Percentiles rank a stretch among this genome's conserved stretches.
Evolutionary conservation across 2,888 invertebrate genomes (phyloP).

Genomic region (Nemapogon koenigi): DNA sequence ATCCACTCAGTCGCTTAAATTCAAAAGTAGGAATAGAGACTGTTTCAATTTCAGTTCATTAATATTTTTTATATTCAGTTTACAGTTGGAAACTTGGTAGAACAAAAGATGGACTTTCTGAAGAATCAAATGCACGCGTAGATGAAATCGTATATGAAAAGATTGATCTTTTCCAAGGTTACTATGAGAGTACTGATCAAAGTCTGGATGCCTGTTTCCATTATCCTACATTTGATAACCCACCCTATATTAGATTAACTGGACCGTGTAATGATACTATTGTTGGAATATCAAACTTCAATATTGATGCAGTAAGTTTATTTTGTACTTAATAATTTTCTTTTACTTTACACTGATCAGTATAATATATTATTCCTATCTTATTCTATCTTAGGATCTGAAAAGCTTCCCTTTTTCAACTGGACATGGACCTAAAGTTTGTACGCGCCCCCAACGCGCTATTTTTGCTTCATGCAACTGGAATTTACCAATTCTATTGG

Average conservation of each 20-base stretch:
- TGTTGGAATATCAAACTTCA: conserved; percentile 29
- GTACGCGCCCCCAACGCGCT: too few species aligned
- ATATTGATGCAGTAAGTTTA: conserved; percentile 16
- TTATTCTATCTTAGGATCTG: too few species aligned
- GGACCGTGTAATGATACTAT: conserved; percentile 35
- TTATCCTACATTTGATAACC: conserved; percentile 33
- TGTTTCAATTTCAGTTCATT: background rate
- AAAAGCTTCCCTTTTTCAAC: too few species aligned
- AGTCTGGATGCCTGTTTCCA: conserved; percentile 37
- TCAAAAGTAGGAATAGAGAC: background rate
- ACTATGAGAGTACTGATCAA: conserved; percentile 33
- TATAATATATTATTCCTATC: too few species aligned
- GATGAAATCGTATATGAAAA: conserved; percentile 25
- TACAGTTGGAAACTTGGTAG: conserved; percentile 48
- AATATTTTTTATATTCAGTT: conserved; percentile 23
- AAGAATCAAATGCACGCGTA: conserved; percentile 23
- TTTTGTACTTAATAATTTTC: too few species aligned
- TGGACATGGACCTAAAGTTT: too few species aligned
- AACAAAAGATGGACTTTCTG: conserved; percentile 25
- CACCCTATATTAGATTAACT: conserved; percentile 27
- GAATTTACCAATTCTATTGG: too few species aligned
- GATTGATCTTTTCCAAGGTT: conserved; percentile 30
- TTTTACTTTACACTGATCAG: too few species aligned
- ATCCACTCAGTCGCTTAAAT: too few species aligned
- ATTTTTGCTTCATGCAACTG: too few species aligned